Conservation (phyloP, 30 jellyfish, hydroid and myxozoan genomes). For the Mastigias papua region DNA sequence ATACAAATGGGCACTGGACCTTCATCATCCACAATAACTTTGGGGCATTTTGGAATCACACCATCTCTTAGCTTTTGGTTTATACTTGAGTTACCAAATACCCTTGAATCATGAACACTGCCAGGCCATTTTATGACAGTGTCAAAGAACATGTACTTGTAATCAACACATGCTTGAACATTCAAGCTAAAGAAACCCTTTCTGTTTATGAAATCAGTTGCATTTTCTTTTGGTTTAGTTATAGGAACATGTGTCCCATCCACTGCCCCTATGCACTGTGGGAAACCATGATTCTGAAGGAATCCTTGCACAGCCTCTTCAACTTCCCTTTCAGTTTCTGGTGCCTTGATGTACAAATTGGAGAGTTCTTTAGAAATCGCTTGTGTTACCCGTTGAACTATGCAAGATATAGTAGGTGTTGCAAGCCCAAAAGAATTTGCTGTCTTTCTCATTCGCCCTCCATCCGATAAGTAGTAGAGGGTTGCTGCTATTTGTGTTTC, state of each 20-base stretch:
- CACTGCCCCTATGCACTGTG: slow-evolving; percentile 66
- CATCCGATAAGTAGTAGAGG: slow-evolving; percentile 52
- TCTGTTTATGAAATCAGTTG: slow-evolving; percentile 44
- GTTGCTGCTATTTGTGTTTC: slow-evolving; percentile 64
- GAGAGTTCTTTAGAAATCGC: slow-evolving; percentile 23
- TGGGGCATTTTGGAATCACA: slow-evolving; percentile 43
- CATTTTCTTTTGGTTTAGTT: slow-evolving; percentile 20
- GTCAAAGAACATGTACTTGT: slow-evolving; percentile 31
- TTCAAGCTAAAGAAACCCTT: slow-evolving; percentile 39
- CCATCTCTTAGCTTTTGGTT: slow-evolving; percentile 7
- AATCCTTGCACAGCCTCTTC: slow-evolving; percentile 9
- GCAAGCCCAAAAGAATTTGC: slow-evolving; percentile 58
- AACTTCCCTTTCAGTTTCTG: slow-evolving; percentile 28
- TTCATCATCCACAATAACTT: slow-evolving; percentile 42
- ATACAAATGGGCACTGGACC: slow-evolving; percentile 51
- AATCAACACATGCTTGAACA: slow-evolving; percentile 56
- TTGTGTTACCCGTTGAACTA: neutral
- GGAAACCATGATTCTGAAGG: slow-evolving; percentile 41
- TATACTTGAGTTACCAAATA: slow-evolving; percentile 15
- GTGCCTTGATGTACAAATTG: neutral
- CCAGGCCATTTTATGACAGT: slow-evolving; percentile 66
- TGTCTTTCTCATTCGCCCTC: slow-evolving; percentile 57
- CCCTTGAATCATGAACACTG: slow-evolving; percentile 62
- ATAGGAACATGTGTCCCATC: slow-evolving; percentile 62
- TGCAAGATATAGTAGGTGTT: slow-evolving; percentile 20